Base-by-base conservation (phyloP, 2,113 vertebrate genomes). In the Eleginops maclovinus region DNA sequence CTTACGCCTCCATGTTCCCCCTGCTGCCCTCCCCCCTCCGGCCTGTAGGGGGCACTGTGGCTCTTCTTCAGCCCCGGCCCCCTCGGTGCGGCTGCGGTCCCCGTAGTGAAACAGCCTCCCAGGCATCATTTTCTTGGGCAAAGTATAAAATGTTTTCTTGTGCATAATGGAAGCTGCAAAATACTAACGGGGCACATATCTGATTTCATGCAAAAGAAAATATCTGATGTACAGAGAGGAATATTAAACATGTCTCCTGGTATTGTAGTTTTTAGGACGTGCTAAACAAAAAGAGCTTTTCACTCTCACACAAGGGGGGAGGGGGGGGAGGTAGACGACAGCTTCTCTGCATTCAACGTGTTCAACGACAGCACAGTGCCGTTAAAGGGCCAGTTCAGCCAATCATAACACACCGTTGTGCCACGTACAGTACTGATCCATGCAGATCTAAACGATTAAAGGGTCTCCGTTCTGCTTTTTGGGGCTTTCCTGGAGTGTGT, bases 101-200 rank as follows among this genome's bases (percentile, higher is more conserved):
- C 75, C 79, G 73, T 40, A 83, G 64, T 83, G 71, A 86, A 85
- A 87, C 69, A n/a, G 40, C 88, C 87, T 93, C 66, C 71, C 81
- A 88, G 90, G 93, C 90, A 91, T 93, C 80, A 89, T 93, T 93
- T 94, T 92, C 90, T 90, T 91, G 91, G 92, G 87, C 87, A 90
- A 93, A 93, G 89, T 93, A 90, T 92, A 89, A 88, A 90, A 92
- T 89, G 81, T 89, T 94, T 87, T 75, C 66, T 66, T 75, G 82
- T 89, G 86, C 89, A 92, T 91, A 90, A 92, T 91, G 88, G 82
- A 81, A 85, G 85, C 76, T 63, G 85, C 86, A 92, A 88, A 93
- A 91, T 93, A 93, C 91, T 92, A 92, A 90, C 84, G 72, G 79
- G 73, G 72, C 88, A 91, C 91, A 93, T 92, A 94, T 92, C 91